Percentiles rank a stretch among this genome's conserved stretches.
phyloP scores from a whole-genome alignment of 2,113 vertebrate species.

The Malaclemys terrapin region DNA sequence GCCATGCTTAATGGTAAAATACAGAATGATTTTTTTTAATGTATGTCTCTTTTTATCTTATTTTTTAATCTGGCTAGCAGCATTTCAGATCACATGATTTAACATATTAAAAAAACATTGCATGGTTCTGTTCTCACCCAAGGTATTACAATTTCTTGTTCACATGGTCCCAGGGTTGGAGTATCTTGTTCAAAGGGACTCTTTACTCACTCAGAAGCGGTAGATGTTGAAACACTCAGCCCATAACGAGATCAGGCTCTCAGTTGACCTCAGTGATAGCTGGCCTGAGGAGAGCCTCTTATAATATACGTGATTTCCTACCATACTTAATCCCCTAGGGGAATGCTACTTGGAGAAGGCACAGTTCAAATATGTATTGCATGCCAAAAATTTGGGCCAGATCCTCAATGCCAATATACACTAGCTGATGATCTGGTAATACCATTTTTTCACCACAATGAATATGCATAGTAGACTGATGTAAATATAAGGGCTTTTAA shows the following conservation, averaged over 20 bases:
- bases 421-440: not conserved
- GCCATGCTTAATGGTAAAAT: not conserved
- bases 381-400: constrained; percentile 24
- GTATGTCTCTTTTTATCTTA: not conserved
- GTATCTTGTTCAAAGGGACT: not conserved
- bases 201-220: not conserved
- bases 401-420: constrained; percentile 18
- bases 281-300: constrained; percentile 30
- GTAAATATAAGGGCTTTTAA: not conserved
- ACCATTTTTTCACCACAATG: not conserved
- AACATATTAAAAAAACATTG: not conserved
- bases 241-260: not conserved
- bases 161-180: not conserved
- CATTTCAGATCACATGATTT: not conserved
- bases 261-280: not conserved
- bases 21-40: not conserved
- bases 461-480: not conserved
- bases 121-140: not conserved
- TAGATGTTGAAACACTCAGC: not conserved
- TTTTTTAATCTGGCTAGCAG: not conserved
- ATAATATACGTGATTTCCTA: constrained; percentile 25
- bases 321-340: constrained; percentile 47
- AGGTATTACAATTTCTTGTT: fast-evolving
- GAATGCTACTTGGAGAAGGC: constrained; percentile 13
- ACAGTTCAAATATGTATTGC: not conserved